These are phyloP conservation scores for Kryphioiulus occultus DNA, from an alignment of 2,888 invertebrate species.

Conservation along the genomic window DNA sequence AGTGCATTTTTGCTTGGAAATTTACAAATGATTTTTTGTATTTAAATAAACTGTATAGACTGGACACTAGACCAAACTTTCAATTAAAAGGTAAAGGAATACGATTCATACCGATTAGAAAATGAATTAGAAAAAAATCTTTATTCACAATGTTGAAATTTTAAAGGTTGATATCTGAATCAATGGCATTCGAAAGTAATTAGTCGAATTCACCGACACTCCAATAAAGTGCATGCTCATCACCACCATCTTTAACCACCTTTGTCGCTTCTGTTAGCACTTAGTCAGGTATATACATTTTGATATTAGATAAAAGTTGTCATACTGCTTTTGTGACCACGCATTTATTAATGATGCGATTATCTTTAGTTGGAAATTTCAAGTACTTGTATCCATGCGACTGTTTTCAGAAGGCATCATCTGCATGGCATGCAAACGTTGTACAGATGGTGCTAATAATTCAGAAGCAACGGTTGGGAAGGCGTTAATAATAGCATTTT, in stretches of 20 bases:
- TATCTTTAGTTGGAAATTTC: neutral
- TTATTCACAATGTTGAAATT: too few relatives aligned
- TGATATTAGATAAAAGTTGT: neutral
- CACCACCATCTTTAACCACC: neutral
- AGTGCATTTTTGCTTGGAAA: too few relatives aligned
- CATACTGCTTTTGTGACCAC: neutral
- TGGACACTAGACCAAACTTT: too few relatives aligned
- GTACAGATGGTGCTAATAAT: constrained; percentile 1
- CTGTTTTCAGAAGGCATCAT: neutral
- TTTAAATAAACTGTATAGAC: too few relatives aligned
- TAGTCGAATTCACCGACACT: too few relatives aligned
- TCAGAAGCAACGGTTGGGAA: neutral
- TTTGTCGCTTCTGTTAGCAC: neutral
- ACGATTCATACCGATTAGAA: too few relatives aligned
- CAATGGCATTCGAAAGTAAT: neutral
- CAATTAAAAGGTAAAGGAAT: too few relatives aligned
- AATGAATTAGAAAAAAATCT: too few relatives aligned
- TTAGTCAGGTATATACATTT: neutral
- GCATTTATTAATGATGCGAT: neutral
- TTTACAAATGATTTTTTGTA: too few relatives aligned
- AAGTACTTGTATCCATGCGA: neutral
- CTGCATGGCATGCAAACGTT: constrained; percentile 3
- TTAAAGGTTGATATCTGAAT: neutral
- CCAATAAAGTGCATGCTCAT: too few relatives aligned
- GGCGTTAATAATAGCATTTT: neutral